phyloP scores from a whole-genome alignment of 2,888 invertebrate species.

The Palloptera scutellata region DNA sequence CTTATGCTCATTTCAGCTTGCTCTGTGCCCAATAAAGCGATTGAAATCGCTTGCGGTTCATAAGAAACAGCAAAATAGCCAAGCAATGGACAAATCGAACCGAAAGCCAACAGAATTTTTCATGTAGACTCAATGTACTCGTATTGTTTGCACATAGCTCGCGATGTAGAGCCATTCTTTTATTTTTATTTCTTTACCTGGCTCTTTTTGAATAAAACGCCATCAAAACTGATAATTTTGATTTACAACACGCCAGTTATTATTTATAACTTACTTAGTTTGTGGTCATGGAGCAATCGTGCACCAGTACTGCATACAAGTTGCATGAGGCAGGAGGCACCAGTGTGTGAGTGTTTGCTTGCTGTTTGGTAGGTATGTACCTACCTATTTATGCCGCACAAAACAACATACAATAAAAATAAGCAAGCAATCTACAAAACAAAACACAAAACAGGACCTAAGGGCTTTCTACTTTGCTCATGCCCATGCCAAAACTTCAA shows the following conservation, averaged over 20 bases:
- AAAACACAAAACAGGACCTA: too few relatives aligned
- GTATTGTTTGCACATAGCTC: too few relatives aligned
- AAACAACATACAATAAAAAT: conserved; percentile 12
- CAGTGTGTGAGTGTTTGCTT: conserved; percentile 1
- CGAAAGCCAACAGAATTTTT: too few relatives aligned
- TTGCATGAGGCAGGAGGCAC: conserved; percentile 1
- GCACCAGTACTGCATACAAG: too few relatives aligned
- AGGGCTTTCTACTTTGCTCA: not conserved
- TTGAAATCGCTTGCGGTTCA: too few relatives aligned
- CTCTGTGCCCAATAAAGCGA: too few relatives aligned
- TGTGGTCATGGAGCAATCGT: conserved; percentile 35
- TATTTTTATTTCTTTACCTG: not conserved
- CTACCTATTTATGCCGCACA: conserved; percentile 13
- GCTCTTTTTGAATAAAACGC: conserved; percentile 21
- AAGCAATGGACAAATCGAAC: too few relatives aligned
- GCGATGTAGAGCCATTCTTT: too few relatives aligned
- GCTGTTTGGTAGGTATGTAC: not conserved
- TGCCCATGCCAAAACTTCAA: not conserved
- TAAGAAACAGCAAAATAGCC: too few relatives aligned
- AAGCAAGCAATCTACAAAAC: conserved; percentile 16
- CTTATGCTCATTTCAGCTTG: too few relatives aligned
- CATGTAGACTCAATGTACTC: too few relatives aligned
- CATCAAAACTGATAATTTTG: conserved; percentile 63
- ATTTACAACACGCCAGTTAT: conserved; percentile 65
- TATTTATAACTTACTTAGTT: conserved; percentile 65